These are phyloP conservation scores for Thunnus albacares DNA, from an alignment of 2,797 vertebrate genomes.

Conservation along the genomic window DNA sequence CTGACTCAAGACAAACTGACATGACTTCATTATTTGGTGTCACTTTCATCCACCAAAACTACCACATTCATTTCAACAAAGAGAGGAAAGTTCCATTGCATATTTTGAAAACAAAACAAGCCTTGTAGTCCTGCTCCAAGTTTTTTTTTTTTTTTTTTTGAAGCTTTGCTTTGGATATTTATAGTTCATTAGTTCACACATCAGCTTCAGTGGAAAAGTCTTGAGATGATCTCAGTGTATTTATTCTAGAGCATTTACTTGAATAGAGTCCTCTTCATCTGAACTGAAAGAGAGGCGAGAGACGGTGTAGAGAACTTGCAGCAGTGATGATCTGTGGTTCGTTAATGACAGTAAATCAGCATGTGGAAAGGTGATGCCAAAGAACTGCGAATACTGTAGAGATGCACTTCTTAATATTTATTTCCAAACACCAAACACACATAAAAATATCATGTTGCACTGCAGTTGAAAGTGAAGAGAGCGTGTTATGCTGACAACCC, in stretches of 20 bases:
- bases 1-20: slow-evolving; percentile 27
- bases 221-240: slow-evolving; percentile 44
- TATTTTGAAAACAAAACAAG: slow-evolving; percentile 52
- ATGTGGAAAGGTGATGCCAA: slow-evolving; percentile 14
- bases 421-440: slow-evolving; percentile 20
- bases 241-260: slow-evolving; percentile 48
- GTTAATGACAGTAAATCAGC: slow-evolving; percentile 42
- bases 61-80: slow-evolving; percentile 48
- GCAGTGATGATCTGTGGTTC: slow-evolving; percentile 32
- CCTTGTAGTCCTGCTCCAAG: neutral
- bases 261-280: slow-evolving; percentile 9
- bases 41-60: slow-evolving; percentile 34
- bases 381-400: slow-evolving; percentile 4
- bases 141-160: neutral
- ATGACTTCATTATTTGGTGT: slow-evolving; percentile 41
- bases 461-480: slow-evolving; percentile 17
- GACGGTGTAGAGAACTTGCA: slow-evolving; percentile 4
- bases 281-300: neutral
- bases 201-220: slow-evolving; percentile 53
- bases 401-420: slow-evolving; percentile 15
- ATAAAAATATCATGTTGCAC: slow-evolving; percentile 36
- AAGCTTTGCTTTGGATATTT: slow-evolving; percentile 54
- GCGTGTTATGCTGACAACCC: slow-evolving; percentile 44
- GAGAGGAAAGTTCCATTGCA: slow-evolving; percentile 42
- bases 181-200: slow-evolving; percentile 60